Evolutionary conservation across 2,888 invertebrate genomes (phyloP), one percentile per base, ranked within the genome.

Genomic region (Parasteatoda lunata): DNA sequence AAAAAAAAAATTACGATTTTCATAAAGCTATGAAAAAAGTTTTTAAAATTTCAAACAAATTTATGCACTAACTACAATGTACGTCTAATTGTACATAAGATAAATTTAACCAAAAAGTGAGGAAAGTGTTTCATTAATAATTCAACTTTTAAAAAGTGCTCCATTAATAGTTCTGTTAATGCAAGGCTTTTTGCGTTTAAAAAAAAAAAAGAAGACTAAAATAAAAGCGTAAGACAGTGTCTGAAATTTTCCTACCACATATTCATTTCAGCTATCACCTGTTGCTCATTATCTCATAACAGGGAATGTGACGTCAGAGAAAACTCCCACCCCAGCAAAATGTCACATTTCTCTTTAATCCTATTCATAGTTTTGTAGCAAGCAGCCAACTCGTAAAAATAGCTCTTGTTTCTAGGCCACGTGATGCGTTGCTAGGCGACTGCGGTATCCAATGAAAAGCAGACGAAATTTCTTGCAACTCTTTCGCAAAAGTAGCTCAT

Each of bases 371-470:
- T 30, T 30, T 30, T 30, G 30, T 30, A 59, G 59, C 59, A 59
- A 59, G 59, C 59, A 59, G 59, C n/a, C n/a, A 30, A 30, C 59
- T 59, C 59, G 59, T n/a, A n/a, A 59, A 59, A 59, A 59, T 59
- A 59, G 59, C 59, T 59, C 59, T 9, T 59, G 59, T 59, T 59
- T 59, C 59, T 59, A 59, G 59, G 59, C 59, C 59, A 59, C 59
- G 59, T 59, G 59, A 59, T 59, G 59, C 59, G 59, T 59, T 59
- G 59, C 59, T 59, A 59, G n/a, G 59, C 59, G 59, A 59, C 59
- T 59, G 59, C 59, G 59, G 59, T 59, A 59, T 59, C 59, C 59
- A 59, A 59, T 59, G 59, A n/a, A 59, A 59, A 59, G 59, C 59
- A 59, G 11, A 7, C 59, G 9, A 9, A 13, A 13, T 54, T 59